Conservation (phyloP, 2,113 vertebrate species). For the Poeciliopsis occidentalis region DNA sequence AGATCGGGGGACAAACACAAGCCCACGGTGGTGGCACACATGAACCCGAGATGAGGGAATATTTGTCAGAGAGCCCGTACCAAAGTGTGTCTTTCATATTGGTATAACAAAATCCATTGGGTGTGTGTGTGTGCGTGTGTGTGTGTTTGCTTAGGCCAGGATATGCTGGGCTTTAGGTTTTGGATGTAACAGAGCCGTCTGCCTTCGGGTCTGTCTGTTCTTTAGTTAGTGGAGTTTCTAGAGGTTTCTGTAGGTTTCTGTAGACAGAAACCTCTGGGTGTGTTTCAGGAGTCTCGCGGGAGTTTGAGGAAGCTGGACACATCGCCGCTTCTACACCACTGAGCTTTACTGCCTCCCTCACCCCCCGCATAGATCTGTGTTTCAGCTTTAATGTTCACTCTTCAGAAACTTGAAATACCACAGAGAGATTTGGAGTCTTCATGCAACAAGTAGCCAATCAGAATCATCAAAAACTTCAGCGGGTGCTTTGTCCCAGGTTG, state of each 20-base stretch:
- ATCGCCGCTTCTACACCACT: slow-evolving; percentile 28
- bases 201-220: slow-evolving; percentile 23
- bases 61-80: slow-evolving; percentile 39
- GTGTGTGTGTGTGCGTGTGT: slow-evolving; percentile 24
- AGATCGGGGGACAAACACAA: slow-evolving; percentile 75
- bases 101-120: slow-evolving; percentile 41
- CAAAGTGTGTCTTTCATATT: slow-evolving; percentile 46
- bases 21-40: slow-evolving; percentile 44
- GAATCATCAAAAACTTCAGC: background rate
- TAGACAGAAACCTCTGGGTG: slow-evolving; percentile 13
- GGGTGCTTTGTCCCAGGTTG: background rate
- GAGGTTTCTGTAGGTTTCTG: slow-evolving; percentile 11
- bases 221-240: slow-evolving; percentile 30
- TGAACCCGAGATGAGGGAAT: slow-evolving; percentile 49
- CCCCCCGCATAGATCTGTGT: too few relatives aligned
- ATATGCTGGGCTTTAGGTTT: slow-evolving; percentile 55
- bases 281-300: slow-evolving; percentile 28
- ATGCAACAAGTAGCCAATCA: background rate
- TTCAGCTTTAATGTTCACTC: slow-evolving; percentile 1
- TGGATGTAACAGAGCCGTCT: slow-evolving; percentile 47
- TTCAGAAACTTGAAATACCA: background rate
- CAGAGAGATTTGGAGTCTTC: background rate
- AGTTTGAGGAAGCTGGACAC: slow-evolving; percentile 28
- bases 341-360: background rate
- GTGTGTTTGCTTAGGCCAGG: slow-evolving; percentile 31